Conservation (phyloP, 2,888 invertebrate genomes). For the Ferrisia virgata region DNA sequence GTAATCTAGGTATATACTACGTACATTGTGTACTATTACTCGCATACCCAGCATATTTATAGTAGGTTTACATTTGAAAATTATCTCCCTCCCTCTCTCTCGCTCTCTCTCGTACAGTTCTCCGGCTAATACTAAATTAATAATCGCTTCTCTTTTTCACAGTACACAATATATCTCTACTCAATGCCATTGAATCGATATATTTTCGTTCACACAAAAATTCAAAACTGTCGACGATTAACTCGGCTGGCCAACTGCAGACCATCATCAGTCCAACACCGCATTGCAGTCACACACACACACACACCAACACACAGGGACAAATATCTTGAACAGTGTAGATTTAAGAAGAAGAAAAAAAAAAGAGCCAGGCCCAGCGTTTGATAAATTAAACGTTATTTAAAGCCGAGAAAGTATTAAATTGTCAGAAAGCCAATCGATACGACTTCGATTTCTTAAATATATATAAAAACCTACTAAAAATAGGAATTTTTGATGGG, state of each 20-base stretch:
- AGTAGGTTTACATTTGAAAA: background rate
- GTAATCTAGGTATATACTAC: no score
- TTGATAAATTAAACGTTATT: constrained; percentile 34
- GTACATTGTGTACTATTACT: no score
- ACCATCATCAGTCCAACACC: no score
- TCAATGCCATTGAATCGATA: background rate
- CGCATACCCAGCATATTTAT: background rate
- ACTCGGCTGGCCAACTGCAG: background rate
- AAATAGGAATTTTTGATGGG: constrained; percentile 39
- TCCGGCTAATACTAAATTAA: background rate
- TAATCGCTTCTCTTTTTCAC: background rate
- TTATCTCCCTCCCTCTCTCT: background rate
- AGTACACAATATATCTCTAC: background rate
- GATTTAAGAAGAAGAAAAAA: no score
- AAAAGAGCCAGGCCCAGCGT: background rate
- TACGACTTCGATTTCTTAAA: constrained; percentile 35
- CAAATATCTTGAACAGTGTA: no score
- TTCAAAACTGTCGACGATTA: background rate
- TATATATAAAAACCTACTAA: constrained; percentile 37
- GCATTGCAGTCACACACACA: no score
- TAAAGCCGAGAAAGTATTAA: constrained; percentile 30
- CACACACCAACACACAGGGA: no score
- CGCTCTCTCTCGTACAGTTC: background rate
- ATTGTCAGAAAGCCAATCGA: constrained; percentile 38
- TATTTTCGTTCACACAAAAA: background rate